Evolutionary conservation across 1,140 invertebrate species (phyloP).

Genomic region (Cryptotermes secundus): DNA sequence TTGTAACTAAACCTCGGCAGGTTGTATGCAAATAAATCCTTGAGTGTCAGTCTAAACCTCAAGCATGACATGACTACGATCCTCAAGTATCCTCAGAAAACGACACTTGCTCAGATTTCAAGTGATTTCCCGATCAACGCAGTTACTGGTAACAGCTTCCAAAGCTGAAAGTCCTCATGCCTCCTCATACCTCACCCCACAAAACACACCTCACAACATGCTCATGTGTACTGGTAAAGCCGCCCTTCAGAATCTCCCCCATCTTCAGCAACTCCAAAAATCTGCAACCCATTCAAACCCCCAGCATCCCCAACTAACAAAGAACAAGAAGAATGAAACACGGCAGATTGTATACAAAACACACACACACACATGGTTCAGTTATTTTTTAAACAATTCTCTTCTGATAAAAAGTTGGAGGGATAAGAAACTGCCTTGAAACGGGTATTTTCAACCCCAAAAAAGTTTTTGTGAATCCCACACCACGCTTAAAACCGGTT

Average conservation of each 20-base stretch:
- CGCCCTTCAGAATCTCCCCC: background rate
- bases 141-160: too few relatives aligned
- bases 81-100: too few relatives aligned
- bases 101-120: too few relatives aligned
- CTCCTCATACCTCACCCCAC: background rate
- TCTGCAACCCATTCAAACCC: background rate
- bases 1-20: too few relatives aligned
- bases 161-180: too few relatives aligned
- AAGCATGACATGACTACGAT: too few relatives aligned
- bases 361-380: background rate
- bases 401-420: background rate
- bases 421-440: background rate
- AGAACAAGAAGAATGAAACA: background rate
- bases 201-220: conserved; percentile 8
- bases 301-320: background rate
- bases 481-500: background rate
- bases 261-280: background rate
- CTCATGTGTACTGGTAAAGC: background rate
- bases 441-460: conserved; percentile 11
- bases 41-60: too few relatives aligned
- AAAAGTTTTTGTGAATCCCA: background rate
- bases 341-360: too few relatives aligned
- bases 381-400: background rate
- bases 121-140: too few relatives aligned
- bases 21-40: too few relatives aligned